These are phyloP conservation scores for Syndactyla subalaris DNA, from an alignment of 2,797 vertebrate genomes.

Conservation along the genomic window DNA sequence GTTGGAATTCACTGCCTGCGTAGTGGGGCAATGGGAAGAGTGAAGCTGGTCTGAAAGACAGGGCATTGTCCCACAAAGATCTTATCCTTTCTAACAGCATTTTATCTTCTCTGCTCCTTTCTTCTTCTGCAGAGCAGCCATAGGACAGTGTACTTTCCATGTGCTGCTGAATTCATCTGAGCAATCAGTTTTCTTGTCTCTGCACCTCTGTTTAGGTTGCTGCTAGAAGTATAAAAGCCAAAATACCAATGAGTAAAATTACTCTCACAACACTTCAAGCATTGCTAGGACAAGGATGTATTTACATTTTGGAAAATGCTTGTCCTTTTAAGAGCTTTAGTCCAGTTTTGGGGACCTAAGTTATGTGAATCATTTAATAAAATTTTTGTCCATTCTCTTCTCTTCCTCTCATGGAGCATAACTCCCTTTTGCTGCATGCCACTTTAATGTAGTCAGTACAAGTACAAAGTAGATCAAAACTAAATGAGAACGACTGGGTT, in stretches of 20 bases:
- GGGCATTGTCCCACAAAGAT: not conserved
- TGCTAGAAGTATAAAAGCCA: not conserved
- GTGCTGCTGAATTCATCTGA: not conserved
- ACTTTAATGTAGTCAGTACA: not conserved
- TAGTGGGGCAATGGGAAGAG: rapidly evolving
- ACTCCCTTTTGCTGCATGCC: not conserved
- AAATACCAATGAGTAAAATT: not conserved
- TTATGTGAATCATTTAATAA: not conserved
- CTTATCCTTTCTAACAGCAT: not conserved
- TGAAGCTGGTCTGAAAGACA: not conserved
- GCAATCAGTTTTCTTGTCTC: not conserved
- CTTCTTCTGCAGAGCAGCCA: not conserved
- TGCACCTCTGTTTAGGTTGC: not conserved
- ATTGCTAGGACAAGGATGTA: not conserved
- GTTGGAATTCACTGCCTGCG: not conserved
- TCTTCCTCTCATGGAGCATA: not conserved
- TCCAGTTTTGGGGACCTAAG: not conserved
- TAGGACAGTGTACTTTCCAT: not conserved
- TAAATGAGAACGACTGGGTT: not conserved
- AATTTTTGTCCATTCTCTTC: not conserved
- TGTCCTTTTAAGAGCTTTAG: not conserved
- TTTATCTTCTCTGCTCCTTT: not conserved
- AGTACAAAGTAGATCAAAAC: not conserved
- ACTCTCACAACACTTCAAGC: not conserved
- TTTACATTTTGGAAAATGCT: not conserved